Evolutionary conservation across 2,888 invertebrate species (phyloP).

Genomic region (Eurois occulta): DNA sequence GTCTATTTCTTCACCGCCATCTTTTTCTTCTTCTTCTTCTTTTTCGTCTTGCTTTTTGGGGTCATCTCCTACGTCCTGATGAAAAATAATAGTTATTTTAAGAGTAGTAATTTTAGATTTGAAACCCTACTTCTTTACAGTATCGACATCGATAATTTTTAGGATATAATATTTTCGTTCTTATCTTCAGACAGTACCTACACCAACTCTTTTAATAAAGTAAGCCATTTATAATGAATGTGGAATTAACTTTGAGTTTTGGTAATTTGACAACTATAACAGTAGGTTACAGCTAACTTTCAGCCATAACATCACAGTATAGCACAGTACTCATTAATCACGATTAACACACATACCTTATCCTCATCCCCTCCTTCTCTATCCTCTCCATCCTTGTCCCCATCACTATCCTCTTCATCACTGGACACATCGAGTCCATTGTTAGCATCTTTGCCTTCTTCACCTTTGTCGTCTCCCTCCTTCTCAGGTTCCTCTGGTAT

Average conservation of each 20-base stretch:
- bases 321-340: neutral
- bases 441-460: constrained; percentile 81
- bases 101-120: no score
- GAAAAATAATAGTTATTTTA: constrained; percentile 4
- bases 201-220: neutral
- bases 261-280: neutral
- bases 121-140: neutral
- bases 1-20: constrained; percentile 63
- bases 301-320: neutral
- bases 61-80: constrained; percentile 72
- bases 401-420: constrained; percentile 84
- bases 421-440: constrained; percentile 88
- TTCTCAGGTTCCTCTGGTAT: constrained; percentile 81
- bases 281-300: neutral
- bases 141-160: neutral
- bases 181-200: neutral
- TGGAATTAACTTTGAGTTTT: neutral
- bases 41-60: constrained; percentile 56
- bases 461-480: constrained; percentile 75
- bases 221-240: neutral
- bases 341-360: constrained; percentile 55
- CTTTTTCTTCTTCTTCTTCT: constrained; percentile 67
- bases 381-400: constrained; percentile 72
- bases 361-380: constrained; percentile 69
- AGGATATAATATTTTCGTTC: neutral